Percentiles rank a stretch among this genome's conserved stretches.
Evolutionary conservation across 2,113 vertebrate species (phyloP).

Genomic region (Parotia lawesii): DNA sequence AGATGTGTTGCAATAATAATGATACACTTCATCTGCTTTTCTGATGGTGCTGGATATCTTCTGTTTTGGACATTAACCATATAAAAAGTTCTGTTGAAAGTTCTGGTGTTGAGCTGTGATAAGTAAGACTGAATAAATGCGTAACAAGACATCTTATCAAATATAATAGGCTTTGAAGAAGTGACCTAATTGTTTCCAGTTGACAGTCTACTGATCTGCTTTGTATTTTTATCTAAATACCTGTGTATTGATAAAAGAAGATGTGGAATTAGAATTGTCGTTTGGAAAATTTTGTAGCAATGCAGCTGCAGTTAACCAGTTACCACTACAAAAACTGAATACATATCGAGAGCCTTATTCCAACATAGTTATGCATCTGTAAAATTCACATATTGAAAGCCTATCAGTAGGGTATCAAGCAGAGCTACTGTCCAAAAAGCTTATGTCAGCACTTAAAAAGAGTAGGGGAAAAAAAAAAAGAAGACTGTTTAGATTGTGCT

Average conservation of each 20-base stretch:
- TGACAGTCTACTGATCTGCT: neutral
- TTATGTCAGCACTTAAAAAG: neutral
- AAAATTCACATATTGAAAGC: neutral
- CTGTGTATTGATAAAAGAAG: neutral
- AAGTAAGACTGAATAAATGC: neutral
- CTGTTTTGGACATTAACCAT: neutral
- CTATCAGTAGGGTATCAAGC: neutral
- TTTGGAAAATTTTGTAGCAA: neutral
- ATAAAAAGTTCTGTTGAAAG: neutral
- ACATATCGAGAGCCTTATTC: neutral
- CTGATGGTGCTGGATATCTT: neutral
- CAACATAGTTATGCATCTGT: neutral
- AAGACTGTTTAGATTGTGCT: neutral
- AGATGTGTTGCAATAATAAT: neutral
- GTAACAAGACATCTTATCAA: neutral
- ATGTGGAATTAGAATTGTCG: neutral
- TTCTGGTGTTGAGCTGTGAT: neutral
- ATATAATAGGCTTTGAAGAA: neutral
- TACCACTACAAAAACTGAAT: neutral
- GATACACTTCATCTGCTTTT: neutral
- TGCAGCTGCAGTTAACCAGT: neutral
- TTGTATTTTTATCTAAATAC: neutral
- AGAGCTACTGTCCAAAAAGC: neutral
- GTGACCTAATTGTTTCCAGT: neutral
- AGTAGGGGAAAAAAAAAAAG: neutral